phyloP scores from a whole-genome alignment of 1,140 invertebrate genomes.

The Apis dorsata region DNA sequence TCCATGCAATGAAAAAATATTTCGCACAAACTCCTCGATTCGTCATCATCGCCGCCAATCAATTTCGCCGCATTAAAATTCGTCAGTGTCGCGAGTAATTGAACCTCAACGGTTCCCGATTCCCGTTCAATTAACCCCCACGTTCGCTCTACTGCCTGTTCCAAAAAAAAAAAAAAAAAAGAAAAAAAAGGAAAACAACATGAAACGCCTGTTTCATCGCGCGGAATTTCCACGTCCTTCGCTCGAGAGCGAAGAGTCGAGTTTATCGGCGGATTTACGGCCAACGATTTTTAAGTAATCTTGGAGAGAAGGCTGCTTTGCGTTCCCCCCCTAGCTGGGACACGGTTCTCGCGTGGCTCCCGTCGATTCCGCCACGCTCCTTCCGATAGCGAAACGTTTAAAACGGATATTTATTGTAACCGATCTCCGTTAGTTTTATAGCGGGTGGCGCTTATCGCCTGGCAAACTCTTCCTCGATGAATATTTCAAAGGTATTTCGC shows the following conservation, averaged over 20 bases:
- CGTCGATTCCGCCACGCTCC: slow-evolving; percentile 18
- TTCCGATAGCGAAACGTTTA: slow-evolving; percentile 34
- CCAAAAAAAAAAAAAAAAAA: too few species aligned
- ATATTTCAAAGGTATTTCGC: slow-evolving; percentile 47
- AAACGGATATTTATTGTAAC: slow-evolving; percentile 49
- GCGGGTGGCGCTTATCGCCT: slow-evolving; percentile 42
- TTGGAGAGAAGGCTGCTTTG: background rate
- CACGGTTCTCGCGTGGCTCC: slow-evolving; percentile 1
- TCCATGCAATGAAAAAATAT: too few species aligned
- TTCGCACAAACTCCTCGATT: too few species aligned
- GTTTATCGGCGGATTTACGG: slow-evolving; percentile 40
- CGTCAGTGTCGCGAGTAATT: background rate
- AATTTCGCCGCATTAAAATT: background rate
- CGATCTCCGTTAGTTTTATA: slow-evolving; percentile 37
- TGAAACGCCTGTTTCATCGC: background rate
- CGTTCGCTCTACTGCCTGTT: background rate
- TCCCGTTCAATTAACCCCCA: background rate
- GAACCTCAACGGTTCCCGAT: background rate
- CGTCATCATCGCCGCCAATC: background rate
- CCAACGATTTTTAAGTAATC: slow-evolving; percentile 47
- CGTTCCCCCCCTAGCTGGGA: background rate
- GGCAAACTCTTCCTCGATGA: slow-evolving; percentile 35
- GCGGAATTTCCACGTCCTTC: background rate
- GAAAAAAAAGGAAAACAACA: too few species aligned
- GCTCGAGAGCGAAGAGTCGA: background rate